Base-by-base conservation (phyloP, 2,888 invertebrate genomes). In the Chironomus tentans region DNA sequence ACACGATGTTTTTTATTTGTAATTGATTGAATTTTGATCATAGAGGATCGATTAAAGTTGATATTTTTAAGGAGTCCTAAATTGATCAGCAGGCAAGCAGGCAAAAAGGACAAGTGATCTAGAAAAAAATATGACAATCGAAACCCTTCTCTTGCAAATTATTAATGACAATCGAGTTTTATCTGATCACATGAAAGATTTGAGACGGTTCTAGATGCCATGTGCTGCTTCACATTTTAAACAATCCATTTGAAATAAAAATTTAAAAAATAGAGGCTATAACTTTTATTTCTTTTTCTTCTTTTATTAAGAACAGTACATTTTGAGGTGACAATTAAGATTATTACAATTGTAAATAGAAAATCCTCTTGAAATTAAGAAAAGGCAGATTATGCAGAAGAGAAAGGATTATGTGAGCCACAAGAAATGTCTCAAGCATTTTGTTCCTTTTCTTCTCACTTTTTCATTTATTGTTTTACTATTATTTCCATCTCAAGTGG, bases 301-400 rank as follows among this genome's bases (percentile, higher is more conserved):
- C 28, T 4, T 28, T 28, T 28, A 28, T 28, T 28, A 28, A 56
- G 18, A 5, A 56, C n/a, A 56, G 56, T 56, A 18, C 56, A 18
- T 68, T 68, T 7, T 47, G 5, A 74, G 74, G 74, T 74, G 74
- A 74, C 74, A 74, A 74, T 74, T 74, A 61, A 74, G 74, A 74
- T 74, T 74, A 74, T 74, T 74, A 7, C 3, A 38, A 72, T 18
- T 18, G 15, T 62, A 72, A 72, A 72, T 62, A 72, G 56, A 62
- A 18, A 21, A 70, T n/a, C 65, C 65, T 65, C 65, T 65, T 18
- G 56, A 56, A 56, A 56, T 56, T 56, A 48, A 47, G 15, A 28
- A 56, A 48, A 71, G n/a, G 7, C 6, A 22, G 38, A n/a, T 24
- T 48, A 24, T 61, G 18, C 22, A 21, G 15, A 15, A 12, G 22